Conservation (phyloP, 2,113 vertebrate genomes). For the Gobius niger region DNA sequence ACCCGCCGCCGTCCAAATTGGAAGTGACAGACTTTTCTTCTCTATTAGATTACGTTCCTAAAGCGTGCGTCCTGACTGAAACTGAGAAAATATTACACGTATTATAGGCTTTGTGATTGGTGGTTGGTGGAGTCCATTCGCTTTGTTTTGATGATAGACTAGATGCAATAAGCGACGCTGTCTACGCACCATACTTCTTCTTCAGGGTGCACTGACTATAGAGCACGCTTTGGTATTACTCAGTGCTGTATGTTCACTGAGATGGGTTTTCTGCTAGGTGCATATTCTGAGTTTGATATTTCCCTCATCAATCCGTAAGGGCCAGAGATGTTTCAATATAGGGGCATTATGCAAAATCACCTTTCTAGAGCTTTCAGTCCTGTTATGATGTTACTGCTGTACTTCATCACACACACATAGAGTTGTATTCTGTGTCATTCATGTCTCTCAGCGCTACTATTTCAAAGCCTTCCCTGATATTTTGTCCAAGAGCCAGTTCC, state of each 20-base stretch:
- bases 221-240: background rate
- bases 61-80: conserved; percentile 12
- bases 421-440: too few species aligned
- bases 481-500: too few species aligned
- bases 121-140: conserved; percentile 22
- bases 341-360: too few species aligned
- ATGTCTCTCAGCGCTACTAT: too few species aligned
- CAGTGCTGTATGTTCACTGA: background rate
- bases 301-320: too few species aligned
- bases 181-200: background rate
- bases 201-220: background rate
- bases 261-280: background rate
- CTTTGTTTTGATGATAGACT: conserved; percentile 5
- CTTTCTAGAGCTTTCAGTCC: too few species aligned
- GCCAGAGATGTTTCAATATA: too few species aligned
- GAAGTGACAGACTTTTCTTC: conserved; percentile 27
- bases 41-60: conserved; percentile 22
- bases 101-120: conserved; percentile 3
- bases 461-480: too few species aligned
- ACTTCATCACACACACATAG: too few species aligned
- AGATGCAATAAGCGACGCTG: conserved; percentile 16
- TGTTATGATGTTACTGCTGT: too few species aligned
- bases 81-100: conserved; percentile 26
- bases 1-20: conserved; percentile 14
- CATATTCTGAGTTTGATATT: too few species aligned